A percentile compares a stretch with the other conserved stretches of the same genome.
phyloP scores from a whole-genome alignment of 2,113 vertebrate species.

The Garra rufa region DNA sequence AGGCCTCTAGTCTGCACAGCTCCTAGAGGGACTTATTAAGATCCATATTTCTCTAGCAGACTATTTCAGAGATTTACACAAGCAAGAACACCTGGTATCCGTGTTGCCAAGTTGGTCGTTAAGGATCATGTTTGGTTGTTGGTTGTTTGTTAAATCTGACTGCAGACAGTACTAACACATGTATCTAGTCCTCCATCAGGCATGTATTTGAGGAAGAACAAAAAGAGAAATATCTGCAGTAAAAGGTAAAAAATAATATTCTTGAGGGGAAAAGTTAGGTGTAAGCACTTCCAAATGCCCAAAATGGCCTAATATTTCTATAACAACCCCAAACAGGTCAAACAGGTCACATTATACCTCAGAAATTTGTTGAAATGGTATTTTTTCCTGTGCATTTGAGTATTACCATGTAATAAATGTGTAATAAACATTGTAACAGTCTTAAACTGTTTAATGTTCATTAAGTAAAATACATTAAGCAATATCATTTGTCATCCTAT shows the following conservation, averaged over 20 bases:
- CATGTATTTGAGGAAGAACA: neutral
- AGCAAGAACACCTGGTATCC: conserved; percentile 70
- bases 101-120: conserved; percentile 57
- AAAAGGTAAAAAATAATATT: neutral
- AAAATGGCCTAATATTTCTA: neutral
- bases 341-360: no score
- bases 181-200: neutral
- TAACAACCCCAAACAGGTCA: no score
- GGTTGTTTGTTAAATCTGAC: conserved; percentile 36
- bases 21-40: conserved; percentile 79
- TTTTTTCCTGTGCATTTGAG: no score
- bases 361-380: no score
- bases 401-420: no score
- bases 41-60: conserved; percentile 73
- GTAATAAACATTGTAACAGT: no score
- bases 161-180: conserved; percentile 35
- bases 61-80: conserved; percentile 69
- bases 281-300: neutral
- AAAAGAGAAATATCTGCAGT: no score
- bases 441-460: no score
- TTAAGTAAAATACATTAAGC: neutral
- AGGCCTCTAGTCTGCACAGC: conserved; percentile 62
- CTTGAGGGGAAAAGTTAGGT: neutral
- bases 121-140: conserved; percentile 51
- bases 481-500: no score